A percentile compares a stretch with the other conserved stretches of the same genome.
phyloP scores from a whole-genome alignment of 2,797 vertebrate genomes.

The Chloroceryle amazona region DNA sequence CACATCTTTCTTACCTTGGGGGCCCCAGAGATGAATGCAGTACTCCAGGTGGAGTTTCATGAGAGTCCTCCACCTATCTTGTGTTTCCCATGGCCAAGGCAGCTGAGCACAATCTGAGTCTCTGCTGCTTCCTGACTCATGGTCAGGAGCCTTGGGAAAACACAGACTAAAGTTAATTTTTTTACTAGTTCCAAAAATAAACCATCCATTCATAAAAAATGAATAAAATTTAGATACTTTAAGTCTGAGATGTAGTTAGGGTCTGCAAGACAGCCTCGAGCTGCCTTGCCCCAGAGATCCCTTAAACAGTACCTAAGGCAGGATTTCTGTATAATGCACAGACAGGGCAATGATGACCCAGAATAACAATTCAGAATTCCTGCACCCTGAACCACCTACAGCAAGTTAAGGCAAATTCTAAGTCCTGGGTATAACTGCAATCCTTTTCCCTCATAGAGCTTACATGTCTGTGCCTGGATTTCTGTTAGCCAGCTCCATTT shows the following conservation, averaged over 20 bases:
- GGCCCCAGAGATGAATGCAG: neutral
- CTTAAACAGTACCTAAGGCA: accelerated
- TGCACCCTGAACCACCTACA: neutral
- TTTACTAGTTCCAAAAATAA: neutral
- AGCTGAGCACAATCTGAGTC: accelerated
- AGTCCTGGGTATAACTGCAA: neutral
- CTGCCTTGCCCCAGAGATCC: neutral
- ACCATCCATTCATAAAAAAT: neutral
- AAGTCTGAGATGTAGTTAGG: neutral
- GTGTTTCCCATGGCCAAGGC: neutral
- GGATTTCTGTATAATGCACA: neutral
- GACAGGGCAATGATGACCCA: neutral
- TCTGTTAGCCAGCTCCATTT: neutral
- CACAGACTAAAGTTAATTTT: accelerated
- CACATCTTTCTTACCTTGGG: neutral
- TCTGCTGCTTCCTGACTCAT: neutral
- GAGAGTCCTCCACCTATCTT: neutral
- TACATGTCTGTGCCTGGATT: neutral
- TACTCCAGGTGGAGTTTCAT: neutral
- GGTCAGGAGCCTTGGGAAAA: neutral
- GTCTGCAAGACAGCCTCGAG: neutral
- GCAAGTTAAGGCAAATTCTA: neutral
- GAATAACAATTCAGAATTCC: neutral
- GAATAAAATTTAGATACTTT: neutral
- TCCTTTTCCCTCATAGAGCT: neutral